Base-by-base conservation (phyloP, 2,797 vertebrate species). In the Ptychobarbus kaznakovi region DNA sequence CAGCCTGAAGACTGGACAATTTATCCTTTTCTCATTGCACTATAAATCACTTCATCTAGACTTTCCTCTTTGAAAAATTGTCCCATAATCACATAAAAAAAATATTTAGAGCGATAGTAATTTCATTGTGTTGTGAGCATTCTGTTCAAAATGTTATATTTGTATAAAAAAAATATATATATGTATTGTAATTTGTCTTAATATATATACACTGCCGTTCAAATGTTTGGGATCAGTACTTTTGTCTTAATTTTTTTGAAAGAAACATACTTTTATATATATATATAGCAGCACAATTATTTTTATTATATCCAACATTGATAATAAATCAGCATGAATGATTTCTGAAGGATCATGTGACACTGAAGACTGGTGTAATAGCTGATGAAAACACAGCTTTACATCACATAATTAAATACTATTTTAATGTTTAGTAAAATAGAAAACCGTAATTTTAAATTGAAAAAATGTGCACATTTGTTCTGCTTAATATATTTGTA, bases 1-100 rank as follows among this genome's bases (percentile, higher is more conserved):
- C 35, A 68, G 82, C 51, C 66, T 56, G 28, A 84, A 85, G 69
- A 80, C 77, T 20, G 83, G 77, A 85, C 83, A 65, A 72, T 61
- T 84, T 44, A 70, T 79, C 66, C 66, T 79, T 84, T 69, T 28
- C 49, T 69, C 49, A 44, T 20, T 56, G n/a, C n/a, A 20, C 6
- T 20, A 28, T n/a, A n/a, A 63, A 78, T 44, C 53, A 6, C 16
- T 49, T 72, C 10, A 61, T 20, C 68, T 58, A 63, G 65, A 61
- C n/a, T 7, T 12, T 44, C 20, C 72, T 83, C 18, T 65, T 75
- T 83, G 16, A 75, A n/a, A 75, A 25, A 58, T 82, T 42, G 65
- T 56, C 53, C 18, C 25, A 22, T 68, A 77, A 53, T 56, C 15
- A 10, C n/a, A 11, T 15, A 7, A 40, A 6, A 76, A 53, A 10